Base-by-base conservation (phyloP, 2,113 vertebrate species). In the Hylia prasina region DNA sequence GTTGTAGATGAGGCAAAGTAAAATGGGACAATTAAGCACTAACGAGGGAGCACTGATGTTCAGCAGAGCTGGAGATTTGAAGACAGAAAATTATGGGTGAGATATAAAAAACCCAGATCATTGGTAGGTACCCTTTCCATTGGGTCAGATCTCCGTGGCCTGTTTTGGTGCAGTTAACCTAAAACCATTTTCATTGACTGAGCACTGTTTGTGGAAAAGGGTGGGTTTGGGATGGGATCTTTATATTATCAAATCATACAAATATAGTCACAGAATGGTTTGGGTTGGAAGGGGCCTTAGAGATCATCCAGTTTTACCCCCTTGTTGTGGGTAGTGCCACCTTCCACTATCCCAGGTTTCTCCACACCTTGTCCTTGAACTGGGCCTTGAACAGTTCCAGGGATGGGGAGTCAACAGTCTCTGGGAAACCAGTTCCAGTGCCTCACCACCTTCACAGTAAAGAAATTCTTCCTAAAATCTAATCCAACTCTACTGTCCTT, bases 171-270 rank as follows among this genome's bases (percentile, higher is more conserved):
- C 8, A 40, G 31, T 56, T 66, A 33, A 18, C 16, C 39, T 78
- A 33, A 31, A 7, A 57, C 3, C 4, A 3, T 57, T 81, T 82
- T n/a, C 35, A n/a, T 4, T 35, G n/a, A 66, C 33, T 0, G 0
- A 70, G 48, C 35, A 30, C 28, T 40, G 8, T 51, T 50, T 64
- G 11, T 11, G 27, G 15, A 80, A 57, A 84, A 91, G 10, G 25
- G 16, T 42, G 28, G 15, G 25, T 10, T 33, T 53, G 31, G 20
- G 31, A 40, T 40, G 40, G 66, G 60, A 72, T n/a, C 5, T 45
- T 58, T 7, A 4, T 5, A 61, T 42, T 65, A 61, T 22, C 6
- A 95, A 76, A 61, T 27, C 6, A 33, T 11, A 19, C 21, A 69
- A 45, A 19, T 31, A 18, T 10, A 54, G 35, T 40, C 63, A 76